Evolutionary conservation across 1,140 invertebrate genomes (phyloP).

Genomic region (Drosophila pallidifrons): DNA sequence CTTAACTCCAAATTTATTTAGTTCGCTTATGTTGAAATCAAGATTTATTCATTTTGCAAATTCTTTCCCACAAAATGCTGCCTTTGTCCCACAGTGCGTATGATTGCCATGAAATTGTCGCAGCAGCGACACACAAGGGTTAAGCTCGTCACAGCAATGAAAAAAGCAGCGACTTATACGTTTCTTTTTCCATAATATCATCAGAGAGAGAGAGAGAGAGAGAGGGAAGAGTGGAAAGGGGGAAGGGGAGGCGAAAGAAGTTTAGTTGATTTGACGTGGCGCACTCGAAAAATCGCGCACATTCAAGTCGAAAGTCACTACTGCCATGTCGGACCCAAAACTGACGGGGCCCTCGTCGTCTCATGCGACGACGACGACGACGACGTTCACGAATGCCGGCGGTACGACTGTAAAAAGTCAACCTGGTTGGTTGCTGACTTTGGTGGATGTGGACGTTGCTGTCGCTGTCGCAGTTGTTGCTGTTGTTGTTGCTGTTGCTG

Average conservation of each 20-base stretch:
- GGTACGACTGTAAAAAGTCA: conserved; percentile 63
- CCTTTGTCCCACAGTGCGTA: background rate
- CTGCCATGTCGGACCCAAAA: conserved; percentile 47
- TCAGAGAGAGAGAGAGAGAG: background rate
- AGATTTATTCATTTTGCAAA: background rate
- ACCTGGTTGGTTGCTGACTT: conserved; percentile 54
- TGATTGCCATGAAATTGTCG: conserved; percentile 56
- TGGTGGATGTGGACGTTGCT: conserved; percentile 16
- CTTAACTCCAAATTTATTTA: too few relatives aligned
- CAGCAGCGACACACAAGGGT: conserved; percentile 19
- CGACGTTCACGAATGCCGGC: conserved; percentile 48
- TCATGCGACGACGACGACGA: too few relatives aligned
- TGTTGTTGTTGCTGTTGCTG: conserved; percentile 11
- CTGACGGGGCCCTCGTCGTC: conserved; percentile 47
- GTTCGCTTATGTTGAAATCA: conserved; percentile 1
- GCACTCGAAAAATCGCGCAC: conserved; percentile 70
- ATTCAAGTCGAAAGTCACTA: conserved; percentile 68
- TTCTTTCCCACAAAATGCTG: too few relatives aligned
- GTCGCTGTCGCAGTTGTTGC: conserved; percentile 17
- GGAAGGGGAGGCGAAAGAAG: conserved; percentile 43
- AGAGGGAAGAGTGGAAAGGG: background rate
- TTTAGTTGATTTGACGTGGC: conserved; percentile 73
- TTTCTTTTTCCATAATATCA: background rate
- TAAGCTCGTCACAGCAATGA: conserved; percentile 10
- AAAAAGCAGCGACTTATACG: background rate